Conservation (phyloP, 1,140 invertebrate genomes). For the Oppia nitens region DNA sequence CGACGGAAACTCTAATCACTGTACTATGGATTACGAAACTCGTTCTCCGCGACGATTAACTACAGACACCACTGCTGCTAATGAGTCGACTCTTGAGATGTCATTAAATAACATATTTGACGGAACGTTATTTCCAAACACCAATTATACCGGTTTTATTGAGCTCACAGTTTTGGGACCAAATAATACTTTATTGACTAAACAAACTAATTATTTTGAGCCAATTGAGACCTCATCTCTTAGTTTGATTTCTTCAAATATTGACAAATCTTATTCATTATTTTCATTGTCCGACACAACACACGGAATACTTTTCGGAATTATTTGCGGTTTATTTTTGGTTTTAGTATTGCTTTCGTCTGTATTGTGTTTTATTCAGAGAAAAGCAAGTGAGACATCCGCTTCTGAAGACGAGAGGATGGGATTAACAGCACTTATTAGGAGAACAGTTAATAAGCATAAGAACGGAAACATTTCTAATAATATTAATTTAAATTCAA, state of each 20-base stretch:
- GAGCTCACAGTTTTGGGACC: constrained; percentile 20
- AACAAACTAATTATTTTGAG: constrained; percentile 19
- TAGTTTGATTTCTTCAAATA: background rate
- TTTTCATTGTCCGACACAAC: constrained; percentile 19
- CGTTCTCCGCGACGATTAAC: constrained; percentile 2
- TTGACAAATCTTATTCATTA: constrained; percentile 8
- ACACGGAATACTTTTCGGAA: constrained; percentile 19
- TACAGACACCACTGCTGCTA: constrained; percentile 1
- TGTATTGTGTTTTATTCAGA: constrained; percentile 20
- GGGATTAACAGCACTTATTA: constrained; percentile 20
- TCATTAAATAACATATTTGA: constrained; percentile 35
- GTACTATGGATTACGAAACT: constrained; percentile 1
- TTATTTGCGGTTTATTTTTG: constrained; percentile 20
- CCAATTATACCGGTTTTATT: constrained; percentile 23
- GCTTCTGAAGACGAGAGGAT: constrained; percentile 18
- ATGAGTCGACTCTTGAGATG: constrained; percentile 19
- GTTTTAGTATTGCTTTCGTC: constrained; percentile 20
- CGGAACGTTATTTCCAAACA: constrained; percentile 20
- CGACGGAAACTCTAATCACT: constrained; percentile 4
- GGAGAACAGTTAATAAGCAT: constrained; percentile 18
- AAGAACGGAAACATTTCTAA: constrained; percentile 19
- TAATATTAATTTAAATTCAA: constrained; percentile 13
- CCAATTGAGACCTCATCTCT: constrained; percentile 17
- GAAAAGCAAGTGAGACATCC: constrained; percentile 15
- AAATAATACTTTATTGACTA: constrained; percentile 20